Percentiles rank a stretch among this genome's conserved stretches.
These are phyloP conservation scores for Glaucomys volans DNA, from an alignment of 2,113 vertebrate species.

Conservation along the genomic window DNA sequence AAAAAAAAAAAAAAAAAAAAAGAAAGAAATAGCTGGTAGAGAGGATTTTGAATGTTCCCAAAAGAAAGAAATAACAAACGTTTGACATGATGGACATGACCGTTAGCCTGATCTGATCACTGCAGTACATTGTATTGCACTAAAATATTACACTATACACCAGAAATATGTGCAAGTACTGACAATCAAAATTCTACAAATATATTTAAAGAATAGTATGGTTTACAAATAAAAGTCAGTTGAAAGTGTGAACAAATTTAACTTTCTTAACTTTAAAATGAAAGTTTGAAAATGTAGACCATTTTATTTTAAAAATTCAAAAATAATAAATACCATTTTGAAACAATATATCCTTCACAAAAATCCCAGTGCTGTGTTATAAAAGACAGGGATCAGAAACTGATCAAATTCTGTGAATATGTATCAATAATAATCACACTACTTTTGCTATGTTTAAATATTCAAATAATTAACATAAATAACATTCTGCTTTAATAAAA, in stretches of 20 bases:
- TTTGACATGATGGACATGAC: no score
- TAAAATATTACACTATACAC: no score
- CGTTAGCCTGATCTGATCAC: no score
- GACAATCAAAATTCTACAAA: neutral
- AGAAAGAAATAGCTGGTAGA: no score
- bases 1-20: no score
- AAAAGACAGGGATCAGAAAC: conserved; percentile 20
- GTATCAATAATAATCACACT: neutral
- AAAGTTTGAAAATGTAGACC: neutral
- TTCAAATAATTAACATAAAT: neutral
- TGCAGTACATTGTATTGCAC: no score
- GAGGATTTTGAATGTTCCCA: no score
- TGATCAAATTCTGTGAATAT: neutral
- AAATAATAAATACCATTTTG: neutral
- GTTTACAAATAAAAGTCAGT: neutral
- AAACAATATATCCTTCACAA: neutral
- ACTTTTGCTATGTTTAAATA: neutral
- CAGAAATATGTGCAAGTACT: no score
- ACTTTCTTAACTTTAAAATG: neutral
- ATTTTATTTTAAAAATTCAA: neutral
- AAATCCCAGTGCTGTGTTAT: neutral
- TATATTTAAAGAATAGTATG: neutral
- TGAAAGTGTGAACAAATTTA: neutral
- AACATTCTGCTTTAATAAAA: neutral
- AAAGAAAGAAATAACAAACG: no score